phyloP scores from a whole-genome alignment of 2,797 vertebrate species.

The Silurus aristotelis region DNA sequence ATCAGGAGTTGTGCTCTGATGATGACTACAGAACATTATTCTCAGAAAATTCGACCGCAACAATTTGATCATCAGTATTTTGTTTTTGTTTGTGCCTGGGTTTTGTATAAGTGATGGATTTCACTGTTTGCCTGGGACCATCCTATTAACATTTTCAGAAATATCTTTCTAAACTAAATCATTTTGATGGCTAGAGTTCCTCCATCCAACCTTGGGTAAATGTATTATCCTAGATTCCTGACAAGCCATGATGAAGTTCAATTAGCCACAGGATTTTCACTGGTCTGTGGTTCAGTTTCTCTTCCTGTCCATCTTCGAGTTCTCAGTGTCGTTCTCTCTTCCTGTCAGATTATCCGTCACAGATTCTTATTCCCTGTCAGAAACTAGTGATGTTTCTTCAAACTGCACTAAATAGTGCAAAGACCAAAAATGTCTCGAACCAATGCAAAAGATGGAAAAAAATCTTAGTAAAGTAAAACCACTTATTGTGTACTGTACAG shows the following conservation, averaged over 20 bases:
- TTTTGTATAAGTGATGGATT: neutral
- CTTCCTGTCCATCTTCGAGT: conserved; percentile 35
- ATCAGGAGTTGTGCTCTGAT: neutral
- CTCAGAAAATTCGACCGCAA: neutral
- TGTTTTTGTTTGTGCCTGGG: neutral
- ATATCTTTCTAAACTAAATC: neutral
- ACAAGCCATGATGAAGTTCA: neutral
- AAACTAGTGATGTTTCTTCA: too few species aligned
- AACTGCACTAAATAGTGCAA: too few species aligned
- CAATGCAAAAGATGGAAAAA: neutral
- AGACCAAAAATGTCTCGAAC: too few species aligned
- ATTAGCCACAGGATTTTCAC: neutral
- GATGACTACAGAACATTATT: neutral
- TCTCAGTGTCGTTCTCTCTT: conserved; percentile 48
- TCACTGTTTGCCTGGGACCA: neutral
- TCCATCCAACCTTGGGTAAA: neutral
- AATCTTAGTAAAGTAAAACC: neutral
- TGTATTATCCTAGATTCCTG: neutral
- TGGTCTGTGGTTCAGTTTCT: neutral
- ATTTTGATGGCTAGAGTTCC: neutral
- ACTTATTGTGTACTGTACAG: neutral
- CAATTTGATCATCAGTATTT: neutral
- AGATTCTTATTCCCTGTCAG: too few species aligned
- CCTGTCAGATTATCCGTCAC: neutral
- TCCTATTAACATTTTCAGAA: neutral